A percentile compares a stretch with the other conserved stretches of the same genome.
phyloP scores from a whole-genome alignment of 2,113 vertebrate genomes.

The Microtus richardsoni region DNA sequence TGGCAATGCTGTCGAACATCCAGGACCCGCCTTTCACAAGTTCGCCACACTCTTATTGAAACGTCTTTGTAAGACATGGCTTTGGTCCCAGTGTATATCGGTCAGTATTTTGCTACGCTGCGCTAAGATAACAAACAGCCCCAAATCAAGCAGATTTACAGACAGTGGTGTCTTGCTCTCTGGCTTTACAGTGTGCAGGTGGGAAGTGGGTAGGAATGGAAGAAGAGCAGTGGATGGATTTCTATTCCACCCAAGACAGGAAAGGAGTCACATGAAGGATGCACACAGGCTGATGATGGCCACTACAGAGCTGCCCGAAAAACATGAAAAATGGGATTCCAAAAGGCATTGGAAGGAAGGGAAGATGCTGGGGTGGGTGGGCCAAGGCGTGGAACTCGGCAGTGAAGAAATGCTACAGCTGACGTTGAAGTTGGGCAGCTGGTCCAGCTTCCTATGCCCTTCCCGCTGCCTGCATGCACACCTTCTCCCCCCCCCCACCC shows the following conservation, averaged over 20 bases:
- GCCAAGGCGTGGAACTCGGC: neutral
- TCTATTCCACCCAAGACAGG: neutral
- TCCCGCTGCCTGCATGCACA: accelerated
- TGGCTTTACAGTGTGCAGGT: neutral
- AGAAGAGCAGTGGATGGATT: neutral
- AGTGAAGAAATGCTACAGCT: accelerated
- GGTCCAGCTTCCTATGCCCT: too few species aligned
- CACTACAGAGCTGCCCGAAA: neutral
- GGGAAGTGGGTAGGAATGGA: too few species aligned
- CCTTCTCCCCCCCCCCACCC: neutral
- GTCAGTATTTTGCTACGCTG: neutral
- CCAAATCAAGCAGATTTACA: neutral
- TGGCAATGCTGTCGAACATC: neutral
- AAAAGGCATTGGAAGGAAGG: neutral
- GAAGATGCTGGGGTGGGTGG: neutral
- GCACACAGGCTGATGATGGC: too few species aligned
- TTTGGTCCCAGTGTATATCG: neutral
- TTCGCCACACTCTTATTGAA: neutral
- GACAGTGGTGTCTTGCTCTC: neutral
- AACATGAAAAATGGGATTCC: neutral
- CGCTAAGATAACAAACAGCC: neutral
- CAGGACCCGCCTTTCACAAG: neutral
- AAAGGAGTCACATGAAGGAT: neutral
- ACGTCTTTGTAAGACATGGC: neutral
- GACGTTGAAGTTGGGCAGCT: accelerated